Base-by-base conservation (phyloP, 2,113 vertebrate species). In the Erythrocercus mccallii region DNA sequence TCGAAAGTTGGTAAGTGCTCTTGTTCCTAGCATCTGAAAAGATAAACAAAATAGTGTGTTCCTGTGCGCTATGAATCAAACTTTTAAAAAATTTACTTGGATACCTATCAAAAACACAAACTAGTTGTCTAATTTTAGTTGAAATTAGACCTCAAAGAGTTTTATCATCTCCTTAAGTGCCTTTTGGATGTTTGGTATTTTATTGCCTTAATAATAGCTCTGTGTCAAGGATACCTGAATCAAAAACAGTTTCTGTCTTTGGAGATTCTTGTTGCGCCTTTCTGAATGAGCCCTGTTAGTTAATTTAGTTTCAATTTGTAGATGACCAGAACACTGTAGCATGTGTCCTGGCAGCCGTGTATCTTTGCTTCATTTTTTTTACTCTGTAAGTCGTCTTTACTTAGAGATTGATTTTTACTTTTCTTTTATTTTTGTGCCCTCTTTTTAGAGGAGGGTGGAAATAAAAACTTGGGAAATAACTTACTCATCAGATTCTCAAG, bases 1-100 rank as follows among this genome's bases (percentile, higher is more conserved):
- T 72, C 98, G 98, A 56, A 99, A 99, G 85, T 96, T 99, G 99
- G 99, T 99, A 95, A 98, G 97, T 95, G 13, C 81, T 74, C 35
- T 62, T 65, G 61, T 73, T 93, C 31, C 45, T 44, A 53, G 19
- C 33, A 14, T 60, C 58, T 76, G 54, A 85, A 88, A 42, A 40
- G 42, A 58, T 48, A 62, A 77, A 42, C 19, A 50, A 42, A 30
- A 11, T 35, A 38, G 12, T 18, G 5, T 81, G n/a, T n/a, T 84
- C 44, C 22, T 87, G 33, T 85, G n/a, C 81, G 42, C 47, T 28
- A 9, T 33, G 44, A 45, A 51, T 76, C 31, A 24, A 25, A 60
- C 24, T 68, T 79, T 18, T 3, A 4, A 27, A 38, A 37, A 42
- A 80, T 50, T 50, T 57, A 31, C 23, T 84, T 90, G 53, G 4